A percentile compares a stretch with the other conserved stretches of the same genome.
phyloP scores from a whole-genome alignment of 2,113 vertebrate genomes.

The Craseonycteris thonglongyai region DNA sequence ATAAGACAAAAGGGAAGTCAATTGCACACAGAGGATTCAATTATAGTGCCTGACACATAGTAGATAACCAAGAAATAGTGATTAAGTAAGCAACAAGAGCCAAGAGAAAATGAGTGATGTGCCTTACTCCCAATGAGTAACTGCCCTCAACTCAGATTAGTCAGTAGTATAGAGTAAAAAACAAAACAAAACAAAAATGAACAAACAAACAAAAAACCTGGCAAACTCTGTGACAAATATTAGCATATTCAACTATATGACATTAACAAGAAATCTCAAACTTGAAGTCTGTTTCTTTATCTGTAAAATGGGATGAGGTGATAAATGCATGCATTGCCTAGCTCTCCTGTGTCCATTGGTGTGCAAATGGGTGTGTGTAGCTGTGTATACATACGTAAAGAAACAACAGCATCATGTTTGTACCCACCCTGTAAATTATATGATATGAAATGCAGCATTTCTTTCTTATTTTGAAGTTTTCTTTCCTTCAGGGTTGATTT shows the following conservation, averaged over 20 bases:
- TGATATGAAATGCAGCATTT: not conserved
- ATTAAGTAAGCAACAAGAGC: not conserved
- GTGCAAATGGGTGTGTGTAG: not conserved
- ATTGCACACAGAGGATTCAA: not conserved
- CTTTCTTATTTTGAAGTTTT: not conserved
- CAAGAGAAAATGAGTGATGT: not conserved
- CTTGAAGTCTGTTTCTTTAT: not conserved
- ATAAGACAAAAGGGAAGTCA: not conserved
- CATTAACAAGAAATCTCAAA: not conserved
- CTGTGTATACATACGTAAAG: not conserved
- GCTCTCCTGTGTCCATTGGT: too few species aligned
- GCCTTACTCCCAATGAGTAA: not conserved
- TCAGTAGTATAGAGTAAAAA: not conserved
- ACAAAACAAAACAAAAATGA: too few species aligned
- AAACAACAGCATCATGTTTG: not conserved
- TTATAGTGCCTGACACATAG: not conserved
- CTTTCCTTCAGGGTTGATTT: conserved; percentile 1
- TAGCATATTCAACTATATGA: not conserved
- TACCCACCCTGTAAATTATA: not conserved
- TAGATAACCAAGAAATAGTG: not conserved
- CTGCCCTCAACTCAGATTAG: not conserved
- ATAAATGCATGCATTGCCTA: not conserved
- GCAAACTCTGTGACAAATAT: not conserved
- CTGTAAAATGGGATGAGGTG: not conserved
- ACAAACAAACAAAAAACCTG: too few species aligned